phyloP scores from a whole-genome alignment of 2,113 vertebrate genomes.

The Cochlearius cochlearius region DNA sequence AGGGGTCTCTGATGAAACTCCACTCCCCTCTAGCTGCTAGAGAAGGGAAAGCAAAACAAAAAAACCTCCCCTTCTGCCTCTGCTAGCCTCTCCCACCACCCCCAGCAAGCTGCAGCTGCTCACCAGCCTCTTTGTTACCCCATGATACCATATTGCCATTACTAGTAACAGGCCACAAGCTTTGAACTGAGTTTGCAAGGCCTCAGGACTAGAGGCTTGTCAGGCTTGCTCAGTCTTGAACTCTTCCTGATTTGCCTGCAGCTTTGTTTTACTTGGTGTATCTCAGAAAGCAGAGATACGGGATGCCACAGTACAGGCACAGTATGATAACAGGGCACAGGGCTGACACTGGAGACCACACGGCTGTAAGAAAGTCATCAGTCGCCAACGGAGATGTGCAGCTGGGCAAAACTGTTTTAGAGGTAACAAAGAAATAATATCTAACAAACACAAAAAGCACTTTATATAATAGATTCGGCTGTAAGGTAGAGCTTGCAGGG shows the following conservation, averaged over 20 bases:
- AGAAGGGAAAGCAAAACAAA: background rate
- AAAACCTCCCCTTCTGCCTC: background rate
- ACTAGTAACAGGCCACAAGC: background rate
- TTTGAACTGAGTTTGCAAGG: background rate
- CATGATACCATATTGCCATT: background rate
- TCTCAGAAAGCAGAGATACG: background rate
- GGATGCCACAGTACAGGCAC: background rate
- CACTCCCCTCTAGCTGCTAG: slow-evolving; percentile 17
- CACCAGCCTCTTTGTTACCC: background rate
- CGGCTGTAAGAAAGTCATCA: background rate
- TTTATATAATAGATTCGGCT: background rate
- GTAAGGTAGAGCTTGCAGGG: background rate
- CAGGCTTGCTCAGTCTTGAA: background rate
- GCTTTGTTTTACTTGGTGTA: background rate
- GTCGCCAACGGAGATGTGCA: background rate
- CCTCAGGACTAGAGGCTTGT: background rate
- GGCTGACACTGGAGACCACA: background rate
- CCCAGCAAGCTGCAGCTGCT: background rate
- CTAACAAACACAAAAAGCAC: background rate
- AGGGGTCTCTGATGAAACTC: background rate
- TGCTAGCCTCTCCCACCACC: background rate
- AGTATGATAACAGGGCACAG: background rate
- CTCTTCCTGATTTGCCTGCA: background rate
- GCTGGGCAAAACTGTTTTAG: background rate
- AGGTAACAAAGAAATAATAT: background rate